These are phyloP conservation scores for Drosophila navojoa DNA, from an alignment of 1,140 invertebrate species.

Conservation along the genomic window DNA sequence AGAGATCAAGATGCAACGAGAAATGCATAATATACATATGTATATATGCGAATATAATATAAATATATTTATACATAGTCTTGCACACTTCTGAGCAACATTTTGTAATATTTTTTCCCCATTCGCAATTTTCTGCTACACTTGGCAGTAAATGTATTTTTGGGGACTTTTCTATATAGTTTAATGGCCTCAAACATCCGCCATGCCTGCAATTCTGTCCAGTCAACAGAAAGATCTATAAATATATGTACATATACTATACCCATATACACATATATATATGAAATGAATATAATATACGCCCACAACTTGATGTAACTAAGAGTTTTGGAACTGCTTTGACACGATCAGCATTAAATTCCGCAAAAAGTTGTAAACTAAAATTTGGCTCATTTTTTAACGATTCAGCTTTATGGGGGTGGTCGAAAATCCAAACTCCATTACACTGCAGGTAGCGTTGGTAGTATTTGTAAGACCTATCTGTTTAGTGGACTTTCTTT, in stretches of 20 bases:
- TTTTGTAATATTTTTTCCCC: not conserved
- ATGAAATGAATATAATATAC: conserved; percentile 9
- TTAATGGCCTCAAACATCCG: conserved; percentile 33
- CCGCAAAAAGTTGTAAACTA: conserved; percentile 4
- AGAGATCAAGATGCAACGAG: too few relatives aligned
- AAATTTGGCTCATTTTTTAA: not conserved
- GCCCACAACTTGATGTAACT: conserved; percentile 6
- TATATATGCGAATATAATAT: not conserved
- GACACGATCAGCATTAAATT: conserved; percentile 19
- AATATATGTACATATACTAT: conserved; percentile 5
- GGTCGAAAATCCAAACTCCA: conserved; percentile 8
- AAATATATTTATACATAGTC: not conserved
- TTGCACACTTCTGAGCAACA: not conserved
- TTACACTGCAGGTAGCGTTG: not conserved
- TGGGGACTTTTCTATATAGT: not conserved
- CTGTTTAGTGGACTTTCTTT: conserved; percentile 8
- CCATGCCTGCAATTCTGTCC: conserved; percentile 33
- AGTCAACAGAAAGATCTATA: conserved; percentile 47
- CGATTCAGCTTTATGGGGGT: conserved; percentile 30
- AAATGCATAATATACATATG: too few relatives aligned
- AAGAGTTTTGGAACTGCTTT: conserved; percentile 4
- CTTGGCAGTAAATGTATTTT: conserved; percentile 8
- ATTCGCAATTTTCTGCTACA: not conserved
- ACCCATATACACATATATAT: not conserved
- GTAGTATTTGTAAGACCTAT: not conserved